phyloP scores from a whole-genome alignment of 2,113 vertebrate species.

The Erinaceus europaeus region DNA sequence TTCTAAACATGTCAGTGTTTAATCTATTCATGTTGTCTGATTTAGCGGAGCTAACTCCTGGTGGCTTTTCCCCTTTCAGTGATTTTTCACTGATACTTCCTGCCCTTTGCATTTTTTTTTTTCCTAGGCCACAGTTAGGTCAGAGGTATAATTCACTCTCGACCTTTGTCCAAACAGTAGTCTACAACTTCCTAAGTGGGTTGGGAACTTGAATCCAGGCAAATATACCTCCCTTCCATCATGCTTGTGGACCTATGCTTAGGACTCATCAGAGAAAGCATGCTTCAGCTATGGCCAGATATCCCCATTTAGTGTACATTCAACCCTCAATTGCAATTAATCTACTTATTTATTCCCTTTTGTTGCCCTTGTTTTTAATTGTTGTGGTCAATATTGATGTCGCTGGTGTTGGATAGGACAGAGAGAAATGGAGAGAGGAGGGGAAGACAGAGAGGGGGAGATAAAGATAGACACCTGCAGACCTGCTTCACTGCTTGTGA shows the following conservation, averaged over 20 bases:
- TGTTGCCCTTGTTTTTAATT: too few species aligned
- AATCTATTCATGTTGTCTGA: conserved; percentile 32
- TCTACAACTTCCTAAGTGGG: not conserved
- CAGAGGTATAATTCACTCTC: not conserved
- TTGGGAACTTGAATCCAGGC: not conserved
- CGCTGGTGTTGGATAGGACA: too few species aligned
- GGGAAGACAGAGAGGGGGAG: too few species aligned
- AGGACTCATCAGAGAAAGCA: not conserved
- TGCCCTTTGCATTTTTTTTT: conserved; percentile 18
- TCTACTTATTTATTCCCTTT: too few species aligned
- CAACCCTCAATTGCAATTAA: not conserved
- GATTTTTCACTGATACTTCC: conserved; percentile 41
- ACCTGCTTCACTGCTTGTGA: too few species aligned
- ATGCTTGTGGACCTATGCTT: not conserved
- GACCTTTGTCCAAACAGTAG: not conserved
- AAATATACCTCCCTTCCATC: not conserved
- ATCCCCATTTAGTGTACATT: not conserved
- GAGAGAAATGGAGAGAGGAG: too few species aligned
- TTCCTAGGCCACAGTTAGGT: not conserved
- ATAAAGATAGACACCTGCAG: too few species aligned
- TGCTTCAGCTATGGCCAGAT: not conserved
- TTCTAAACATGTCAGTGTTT: conserved; percentile 46
- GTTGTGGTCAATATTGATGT: too few species aligned
- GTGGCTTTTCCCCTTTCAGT: conserved; percentile 9
- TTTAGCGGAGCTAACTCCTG: conserved; percentile 49